A percentile compares a stretch with the other conserved stretches of the same genome.
These are phyloP conservation scores for Dolichopus griseipennis DNA, from an alignment of 2,888 invertebrate genomes.

Conservation along the genomic window DNA sequence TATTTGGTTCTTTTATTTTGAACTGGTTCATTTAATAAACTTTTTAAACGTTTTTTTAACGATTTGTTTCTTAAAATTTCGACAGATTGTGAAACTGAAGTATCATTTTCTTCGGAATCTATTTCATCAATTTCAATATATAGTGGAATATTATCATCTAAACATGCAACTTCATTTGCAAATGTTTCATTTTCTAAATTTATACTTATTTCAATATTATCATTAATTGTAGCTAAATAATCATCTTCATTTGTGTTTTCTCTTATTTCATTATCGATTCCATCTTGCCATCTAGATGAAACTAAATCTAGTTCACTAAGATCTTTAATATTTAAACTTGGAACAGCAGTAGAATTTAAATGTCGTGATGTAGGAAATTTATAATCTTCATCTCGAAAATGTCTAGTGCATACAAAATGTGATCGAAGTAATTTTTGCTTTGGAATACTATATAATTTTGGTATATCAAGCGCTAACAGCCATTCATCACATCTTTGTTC, in stretches of 20 bases:
- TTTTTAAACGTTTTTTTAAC: background rate
- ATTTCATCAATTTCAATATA: background rate
- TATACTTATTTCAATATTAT: no score
- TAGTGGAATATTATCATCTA: background rate
- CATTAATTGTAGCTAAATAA: no score
- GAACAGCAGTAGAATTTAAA: constrained; percentile 28
- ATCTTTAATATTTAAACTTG: constrained; percentile 26
- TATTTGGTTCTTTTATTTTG: background rate
- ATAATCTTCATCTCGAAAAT: constrained; percentile 29
- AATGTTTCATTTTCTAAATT: no score
- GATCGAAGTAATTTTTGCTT: constrained; percentile 20
- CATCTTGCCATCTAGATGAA: background rate
- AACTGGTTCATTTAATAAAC: background rate
- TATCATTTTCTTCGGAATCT: background rate
- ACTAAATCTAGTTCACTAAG: constrained; percentile 21
- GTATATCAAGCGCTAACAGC: constrained; percentile 22
- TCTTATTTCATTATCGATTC: background rate
- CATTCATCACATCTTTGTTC: constrained; percentile 21
- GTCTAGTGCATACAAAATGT: constrained; percentile 27
- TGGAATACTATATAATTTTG: constrained; percentile 18
- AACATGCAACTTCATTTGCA: background rate
- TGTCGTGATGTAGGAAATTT: constrained; percentile 26
- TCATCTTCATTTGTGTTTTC: background rate
- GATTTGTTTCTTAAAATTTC: background rate
- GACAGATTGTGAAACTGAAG: background rate